Conservation (phyloP, 2,797 vertebrate species). For the Phoxinus dragarum region DNA sequence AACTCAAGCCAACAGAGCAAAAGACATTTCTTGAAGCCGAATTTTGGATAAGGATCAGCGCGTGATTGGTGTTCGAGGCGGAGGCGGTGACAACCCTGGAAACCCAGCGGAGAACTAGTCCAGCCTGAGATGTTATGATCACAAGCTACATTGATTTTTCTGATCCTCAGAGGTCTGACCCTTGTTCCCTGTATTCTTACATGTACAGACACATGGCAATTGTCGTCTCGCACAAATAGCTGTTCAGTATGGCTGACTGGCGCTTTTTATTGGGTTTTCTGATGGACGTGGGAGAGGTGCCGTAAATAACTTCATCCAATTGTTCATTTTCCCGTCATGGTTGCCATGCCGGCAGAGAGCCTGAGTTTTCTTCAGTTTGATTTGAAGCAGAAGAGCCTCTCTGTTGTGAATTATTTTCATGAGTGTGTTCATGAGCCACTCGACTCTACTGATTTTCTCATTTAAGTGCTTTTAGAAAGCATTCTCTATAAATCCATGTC, state of each 20-base stretch:
- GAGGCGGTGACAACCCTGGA: constrained; percentile 15
- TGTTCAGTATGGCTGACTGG: constrained; percentile 37
- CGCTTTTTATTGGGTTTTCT: constrained; percentile 46
- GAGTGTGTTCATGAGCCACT: constrained; percentile 21
- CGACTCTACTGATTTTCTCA: background rate
- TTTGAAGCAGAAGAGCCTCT: constrained; percentile 39
- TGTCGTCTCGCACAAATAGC: constrained; percentile 26
- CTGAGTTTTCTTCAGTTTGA: constrained; percentile 42
- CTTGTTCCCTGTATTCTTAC: constrained; percentile 32
- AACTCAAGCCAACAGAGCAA: background rate
- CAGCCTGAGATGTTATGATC: constrained; percentile 14
- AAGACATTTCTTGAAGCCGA: background rate
- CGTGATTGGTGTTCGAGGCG: constrained; percentile 9
- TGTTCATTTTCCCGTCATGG: constrained; percentile 45
- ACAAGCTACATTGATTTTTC: constrained; percentile 38
- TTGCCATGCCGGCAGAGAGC: constrained; percentile 39
- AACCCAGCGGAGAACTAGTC: constrained; percentile 2
- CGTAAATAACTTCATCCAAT: constrained; percentile 55
- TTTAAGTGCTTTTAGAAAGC: background rate
- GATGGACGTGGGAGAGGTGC: constrained; percentile 30
- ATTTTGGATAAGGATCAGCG: background rate
- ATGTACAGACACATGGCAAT: constrained; percentile 37
- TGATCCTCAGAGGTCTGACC: constrained; percentile 33
- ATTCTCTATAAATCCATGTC: background rate
- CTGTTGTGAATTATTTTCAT: constrained; percentile 6